Conservation (phyloP, 2,888 invertebrate species). For the Noctua comes region DNA sequence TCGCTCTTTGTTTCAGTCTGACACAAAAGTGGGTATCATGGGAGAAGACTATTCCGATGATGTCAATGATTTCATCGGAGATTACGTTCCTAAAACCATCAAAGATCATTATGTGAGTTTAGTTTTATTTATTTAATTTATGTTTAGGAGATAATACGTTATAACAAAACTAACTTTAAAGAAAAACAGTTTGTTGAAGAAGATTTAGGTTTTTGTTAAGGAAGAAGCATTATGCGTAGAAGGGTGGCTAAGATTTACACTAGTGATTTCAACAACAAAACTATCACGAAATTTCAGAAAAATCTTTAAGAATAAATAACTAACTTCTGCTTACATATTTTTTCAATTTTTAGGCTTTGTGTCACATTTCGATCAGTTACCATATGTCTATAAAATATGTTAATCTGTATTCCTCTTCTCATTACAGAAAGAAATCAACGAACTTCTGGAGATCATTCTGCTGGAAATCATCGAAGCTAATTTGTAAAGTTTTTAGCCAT, state of each 20-base stretch:
- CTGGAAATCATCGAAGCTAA: constrained; percentile 54
- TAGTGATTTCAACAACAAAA: background rate
- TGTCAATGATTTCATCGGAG: constrained; percentile 59
- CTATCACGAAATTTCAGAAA: background rate
- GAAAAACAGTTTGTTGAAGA: background rate
- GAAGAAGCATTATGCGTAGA: too few species aligned
- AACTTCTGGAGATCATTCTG: constrained; percentile 57
- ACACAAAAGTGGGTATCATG: constrained; percentile 51
- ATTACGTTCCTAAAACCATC: constrained; percentile 50
- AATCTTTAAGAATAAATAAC: too few species aligned
- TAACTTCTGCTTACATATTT: too few species aligned
- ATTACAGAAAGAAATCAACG: constrained; percentile 60
- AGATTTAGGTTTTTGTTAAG: too few species aligned
- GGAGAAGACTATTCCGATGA: constrained; percentile 55
- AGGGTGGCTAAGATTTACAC: background rate
- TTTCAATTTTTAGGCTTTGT: background rate
- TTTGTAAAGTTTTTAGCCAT: constrained; percentile 32
- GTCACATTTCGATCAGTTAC: background rate
- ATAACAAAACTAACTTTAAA: background rate
- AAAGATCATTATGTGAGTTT: constrained; percentile 47
- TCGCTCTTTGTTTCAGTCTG: constrained; percentile 62
- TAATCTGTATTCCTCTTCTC: background rate
- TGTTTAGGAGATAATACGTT: background rate
- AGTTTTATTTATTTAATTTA: background rate
- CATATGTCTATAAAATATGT: background rate